Base-by-base conservation (phyloP, 2,888 invertebrate genomes). In the Cantharis flavilabris region DNA sequence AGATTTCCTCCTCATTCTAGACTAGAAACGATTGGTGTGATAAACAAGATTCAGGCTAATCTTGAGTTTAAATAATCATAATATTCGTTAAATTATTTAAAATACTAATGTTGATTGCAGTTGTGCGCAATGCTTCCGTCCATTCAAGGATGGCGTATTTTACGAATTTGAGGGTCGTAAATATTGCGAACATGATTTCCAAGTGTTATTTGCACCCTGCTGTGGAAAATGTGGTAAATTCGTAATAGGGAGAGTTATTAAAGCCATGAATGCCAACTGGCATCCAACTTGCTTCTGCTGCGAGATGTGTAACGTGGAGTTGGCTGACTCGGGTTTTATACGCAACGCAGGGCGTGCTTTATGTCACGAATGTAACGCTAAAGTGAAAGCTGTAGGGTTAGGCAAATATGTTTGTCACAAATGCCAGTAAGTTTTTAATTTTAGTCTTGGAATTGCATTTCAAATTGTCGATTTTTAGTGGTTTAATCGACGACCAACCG, bases 211-310 rank as follows among this genome's bases (percentile, higher is more conserved):
- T 95, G 97, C 89, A 11, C 89, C 89, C 4, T 96, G 95, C 86
- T 96, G 96, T 87, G 93, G 94, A 89, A 91, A 92, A 90, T 91
- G 90, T 81, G 87, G 94, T 23, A 98, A 98, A 89, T 99, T 99
- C 88, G 97, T 99, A 78, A 97, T 99, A 86, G 99, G 99, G 0
- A 94, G 99, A 76, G 99, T 99, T 69, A 99, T 99, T 87, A 99
- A 99, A 88, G 99, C 99, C 0, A 98, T 99, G 98, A 98, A 98
- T 86, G 93, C 97, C 33, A 98, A 97, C 88, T 99, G 99, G 99
- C 99, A 99, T 90, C 98, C 99, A 2, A 93, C 94, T 78, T 99
- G 99, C 88, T 99, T 99, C 91, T 93, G 96, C 20, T 99, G 99
- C 86, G 96, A 98, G 87, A 92, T 97, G 88, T 99, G 99, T 88